Evolutionary conservation across 2,113 vertebrate species (phyloP).

Genomic region (Galemys pyrenaicus): DNA sequence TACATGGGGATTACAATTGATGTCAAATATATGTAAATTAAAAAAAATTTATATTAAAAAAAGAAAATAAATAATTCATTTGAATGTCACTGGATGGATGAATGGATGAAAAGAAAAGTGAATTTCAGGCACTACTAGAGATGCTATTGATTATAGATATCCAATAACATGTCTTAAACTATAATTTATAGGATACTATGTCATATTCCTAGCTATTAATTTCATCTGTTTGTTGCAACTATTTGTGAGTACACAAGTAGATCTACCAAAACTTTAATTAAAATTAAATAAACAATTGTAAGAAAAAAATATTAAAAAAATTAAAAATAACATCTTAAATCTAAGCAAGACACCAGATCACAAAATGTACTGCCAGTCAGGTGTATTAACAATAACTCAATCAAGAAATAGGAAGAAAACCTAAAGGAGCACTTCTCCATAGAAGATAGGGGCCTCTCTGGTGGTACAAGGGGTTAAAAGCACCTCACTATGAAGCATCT

Average conservation of each 20-base stretch:
- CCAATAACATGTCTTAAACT: background rate
- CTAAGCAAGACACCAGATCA: background rate
- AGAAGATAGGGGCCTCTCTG: too few relatives aligned
- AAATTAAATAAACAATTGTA: conserved; percentile 13
- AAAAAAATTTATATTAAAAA: too few relatives aligned
- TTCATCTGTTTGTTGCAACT: conserved; percentile 30
- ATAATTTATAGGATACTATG: background rate
- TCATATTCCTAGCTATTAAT: background rate
- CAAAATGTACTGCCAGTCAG: accelerated
- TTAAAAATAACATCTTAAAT: background rate
- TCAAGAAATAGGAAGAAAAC: too few relatives aligned
- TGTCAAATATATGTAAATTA: too few relatives aligned
- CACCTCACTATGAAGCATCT: too few relatives aligned
- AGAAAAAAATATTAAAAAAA: too few relatives aligned
- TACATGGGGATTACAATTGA: too few relatives aligned
- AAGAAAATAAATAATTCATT: conserved; percentile 23
- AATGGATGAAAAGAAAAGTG: background rate
- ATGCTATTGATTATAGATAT: background rate
- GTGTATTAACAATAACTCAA: too few relatives aligned
- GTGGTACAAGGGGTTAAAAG: too few relatives aligned
- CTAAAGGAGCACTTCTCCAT: too few relatives aligned
- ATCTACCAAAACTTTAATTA: background rate
- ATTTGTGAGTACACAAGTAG: conserved; percentile 8
- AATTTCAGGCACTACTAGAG: background rate
- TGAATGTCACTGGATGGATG: background rate